Evolutionary conservation across 2,888 invertebrate genomes (phyloP).

Genomic region (Leptinotarsa juncta): DNA sequence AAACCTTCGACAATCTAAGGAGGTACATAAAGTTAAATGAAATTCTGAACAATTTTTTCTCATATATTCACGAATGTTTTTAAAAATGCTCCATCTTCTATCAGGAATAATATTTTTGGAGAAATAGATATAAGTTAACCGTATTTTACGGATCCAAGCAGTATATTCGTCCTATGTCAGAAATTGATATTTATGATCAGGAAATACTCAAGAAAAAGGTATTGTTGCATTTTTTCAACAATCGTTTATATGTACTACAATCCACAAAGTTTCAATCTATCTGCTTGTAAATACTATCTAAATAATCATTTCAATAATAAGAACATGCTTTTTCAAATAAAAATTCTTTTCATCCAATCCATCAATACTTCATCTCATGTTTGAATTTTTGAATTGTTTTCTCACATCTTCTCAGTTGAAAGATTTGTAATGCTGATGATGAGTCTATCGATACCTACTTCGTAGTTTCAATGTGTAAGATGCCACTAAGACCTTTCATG

Average conservation of each 20-base stretch:
- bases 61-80: background rate
- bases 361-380: background rate
- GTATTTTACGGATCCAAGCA: background rate
- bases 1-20: background rate
- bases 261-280: background rate
- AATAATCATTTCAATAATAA: background rate
- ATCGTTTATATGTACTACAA: background rate
- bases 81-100: background rate
- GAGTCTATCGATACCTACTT: too few species aligned
- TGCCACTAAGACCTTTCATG: too few species aligned
- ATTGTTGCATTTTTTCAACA: background rate
- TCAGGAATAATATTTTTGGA: background rate
- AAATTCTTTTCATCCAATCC: background rate
- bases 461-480: too few species aligned
- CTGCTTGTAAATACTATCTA: background rate
- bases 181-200: slow-evolving; percentile 1
- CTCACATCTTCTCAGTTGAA: background rate
- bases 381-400: background rate
- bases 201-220: background rate
- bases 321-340: background rate
- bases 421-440: background rate
- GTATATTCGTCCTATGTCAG: background rate
- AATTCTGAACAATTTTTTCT: background rate
- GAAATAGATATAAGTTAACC: background rate
- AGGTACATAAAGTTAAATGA: background rate